Conservation (phyloP, 2,113 vertebrate genomes). For the Numida meleagris region DNA sequence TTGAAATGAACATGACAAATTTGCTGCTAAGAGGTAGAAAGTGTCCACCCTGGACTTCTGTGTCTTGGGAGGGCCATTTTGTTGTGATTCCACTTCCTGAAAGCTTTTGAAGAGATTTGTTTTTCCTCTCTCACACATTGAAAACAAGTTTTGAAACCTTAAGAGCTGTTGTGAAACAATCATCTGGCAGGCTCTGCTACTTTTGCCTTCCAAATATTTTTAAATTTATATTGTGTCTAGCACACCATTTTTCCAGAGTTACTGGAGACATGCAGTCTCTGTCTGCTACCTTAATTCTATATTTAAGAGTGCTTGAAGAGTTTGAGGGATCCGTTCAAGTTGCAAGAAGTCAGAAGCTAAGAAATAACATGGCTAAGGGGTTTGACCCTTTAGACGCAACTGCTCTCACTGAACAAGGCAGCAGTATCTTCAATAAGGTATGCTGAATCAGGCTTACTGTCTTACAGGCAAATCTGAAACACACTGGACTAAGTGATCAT, state of each 20-base stretch:
- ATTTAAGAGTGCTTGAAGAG: conserved; percentile 10
- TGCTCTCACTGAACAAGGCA: background rate
- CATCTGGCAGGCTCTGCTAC: conserved; percentile 18
- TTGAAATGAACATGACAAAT: background rate
- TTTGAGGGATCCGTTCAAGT: background rate
- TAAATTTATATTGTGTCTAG: conserved; percentile 33
- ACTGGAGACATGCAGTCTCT: background rate
- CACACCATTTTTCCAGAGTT: background rate
- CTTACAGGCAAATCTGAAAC: background rate
- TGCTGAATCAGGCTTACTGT: background rate
- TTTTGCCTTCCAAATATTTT: conserved; percentile 46
- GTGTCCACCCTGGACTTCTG: background rate
- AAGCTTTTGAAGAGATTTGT: background rate
- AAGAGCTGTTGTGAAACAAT: conserved; percentile 40
- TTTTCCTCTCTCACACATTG: background rate
- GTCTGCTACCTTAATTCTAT: conserved; percentile 9
- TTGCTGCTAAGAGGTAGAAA: background rate
- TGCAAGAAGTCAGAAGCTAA: background rate
- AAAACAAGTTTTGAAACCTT: conserved; percentile 59
- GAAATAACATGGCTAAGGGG: background rate
- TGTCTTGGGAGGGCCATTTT: background rate
- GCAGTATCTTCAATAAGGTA: background rate
- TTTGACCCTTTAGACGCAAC: background rate
- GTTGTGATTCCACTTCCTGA: background rate
- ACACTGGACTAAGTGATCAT: background rate